Evolutionary conservation across 1,140 invertebrate species (phyloP), one percentile per base, ranked within the genome.

Genomic region (Mactra quadrangularis): DNA sequence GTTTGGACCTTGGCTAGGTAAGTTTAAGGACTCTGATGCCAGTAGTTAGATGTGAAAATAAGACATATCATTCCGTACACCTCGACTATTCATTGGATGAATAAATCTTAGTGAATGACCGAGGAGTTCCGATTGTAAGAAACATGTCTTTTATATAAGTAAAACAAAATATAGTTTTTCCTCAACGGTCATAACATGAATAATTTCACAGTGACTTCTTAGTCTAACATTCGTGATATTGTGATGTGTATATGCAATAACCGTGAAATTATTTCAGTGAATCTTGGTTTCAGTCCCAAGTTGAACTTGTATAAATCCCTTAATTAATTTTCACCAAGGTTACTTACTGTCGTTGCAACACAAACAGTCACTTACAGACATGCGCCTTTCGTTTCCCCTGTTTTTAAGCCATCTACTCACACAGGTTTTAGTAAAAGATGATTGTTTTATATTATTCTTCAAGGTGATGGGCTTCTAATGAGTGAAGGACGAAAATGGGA

Each of bases 401-500:
- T 19, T 47, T 47, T 19, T 19, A 47, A 47, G 19, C 45, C 9
- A 9, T 47, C 45, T 47, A 9, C 9, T 19, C 9, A 11, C 45
- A 11, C 45, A 47, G 19, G 9, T 47, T 9, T 47, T 47, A 11
- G 9, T 11, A 19, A 19, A 9, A 47, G 9, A 47, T 19, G 45
- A 47, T 19, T 47, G 9, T 47, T 47, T 11, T 47, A 9, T 11
- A 47, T 11, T 19, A 47, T 19, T 47, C 45, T 11, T 19, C 9
- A 9, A 47, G 9, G 9, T 47, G 9, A 47, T 11, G 9, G 9
- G 45, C 53, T 86, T 3, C 62, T 85, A 47, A 19, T 82, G 3
- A 95, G 94, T 72, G 94, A 94, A 77, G 96, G 96, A 57, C 90
- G 92, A n/a, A 96, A 96, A 91, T 98, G 97, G 97, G 94, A 95